Evolutionary conservation across 2,113 vertebrate species (phyloP), one percentile per base, ranked within the genome.

Genomic region (Mormyrus iriodes): DNA sequence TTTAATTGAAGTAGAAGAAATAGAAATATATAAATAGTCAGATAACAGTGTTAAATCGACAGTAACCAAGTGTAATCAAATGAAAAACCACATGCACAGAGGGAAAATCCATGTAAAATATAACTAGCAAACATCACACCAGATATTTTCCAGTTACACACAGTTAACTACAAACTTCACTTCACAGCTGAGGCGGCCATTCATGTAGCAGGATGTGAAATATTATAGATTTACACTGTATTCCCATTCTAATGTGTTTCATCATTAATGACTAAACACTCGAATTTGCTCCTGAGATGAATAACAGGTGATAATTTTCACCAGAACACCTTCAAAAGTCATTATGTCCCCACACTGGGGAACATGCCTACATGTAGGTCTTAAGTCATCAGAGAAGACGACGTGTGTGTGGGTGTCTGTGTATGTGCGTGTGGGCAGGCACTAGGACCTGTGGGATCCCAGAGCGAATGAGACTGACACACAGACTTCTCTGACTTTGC

Each of bases 361-460:
- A 3, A 5, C 48, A 31, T 17, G 69, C 12, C 24, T 49, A 46
- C 19, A 39, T 27, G 48, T 58, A 24, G 58, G 48, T 55, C 10
- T 13, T 44, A n/a, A 85, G 76, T 84, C 19, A 55, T 55, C 86
- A 55, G 21, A 44, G 44, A 55, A 15, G 6, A 44, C 19, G 1
- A 0, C 13, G 49, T 27, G 7, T n/a, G 53, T 1, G 5, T 10
- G 9, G 5, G 35, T 15, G 76, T n/a, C 39, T 15, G 79, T 83
- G 79, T 42, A 48, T 83, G 79, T 46, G 79, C 39, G 46, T 84
- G 82, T 48, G 82, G 44, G 94, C 91, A 93, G 95, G 95, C 95
- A 96, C 95, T 96, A 96, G 95, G 96, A 96, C 95, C 95, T 95
- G 93, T 76, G 91, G 93, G 86, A 85, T 92, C 90, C 93, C 84